These are phyloP conservation scores for Tachysurus vachellii DNA, from an alignment of 2,113 vertebrate species.

Conservation along the genomic window DNA sequence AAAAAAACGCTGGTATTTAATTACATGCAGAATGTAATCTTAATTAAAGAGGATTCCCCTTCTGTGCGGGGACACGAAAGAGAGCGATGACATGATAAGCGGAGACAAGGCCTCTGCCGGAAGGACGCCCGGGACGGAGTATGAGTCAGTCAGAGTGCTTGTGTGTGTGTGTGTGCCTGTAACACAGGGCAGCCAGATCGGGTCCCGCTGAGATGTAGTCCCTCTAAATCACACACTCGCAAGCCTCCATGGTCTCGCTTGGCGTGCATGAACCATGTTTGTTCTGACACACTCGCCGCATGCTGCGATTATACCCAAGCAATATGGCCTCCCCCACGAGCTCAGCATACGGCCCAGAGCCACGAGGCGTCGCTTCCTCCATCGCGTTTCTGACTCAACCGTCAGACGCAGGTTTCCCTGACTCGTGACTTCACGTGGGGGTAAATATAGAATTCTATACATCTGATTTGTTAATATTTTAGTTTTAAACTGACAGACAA, in stretches of 20 bases:
- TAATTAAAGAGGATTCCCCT: conserved; percentile 52
- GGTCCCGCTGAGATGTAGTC: conserved; percentile 41
- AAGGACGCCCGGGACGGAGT: conserved; percentile 33
- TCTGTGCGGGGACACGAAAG: conserved; percentile 31
- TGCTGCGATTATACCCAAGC: conserved; percentile 55
- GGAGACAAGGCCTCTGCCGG: conserved; percentile 36
- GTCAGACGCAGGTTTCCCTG: not conserved
- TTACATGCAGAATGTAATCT: conserved; percentile 45
- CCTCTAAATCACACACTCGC: conserved; percentile 46
- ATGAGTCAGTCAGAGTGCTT: conserved; percentile 34
- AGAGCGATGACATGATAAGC: conserved; percentile 50
- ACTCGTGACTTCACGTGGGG: not conserved
- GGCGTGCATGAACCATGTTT: conserved; percentile 49
- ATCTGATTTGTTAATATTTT: not conserved
- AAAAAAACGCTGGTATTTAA: conserved; percentile 31
- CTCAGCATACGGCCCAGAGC: conserved; percentile 52
- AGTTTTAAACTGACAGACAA: not conserved
- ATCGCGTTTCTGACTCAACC: conserved; percentile 20
- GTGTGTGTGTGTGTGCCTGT: conserved; percentile 2
- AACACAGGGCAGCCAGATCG: conserved; percentile 38
- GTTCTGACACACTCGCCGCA: conserved; percentile 53
- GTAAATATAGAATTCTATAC: not conserved
- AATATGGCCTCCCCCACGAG: conserved; percentile 57
- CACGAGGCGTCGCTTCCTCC: conserved; percentile 23
- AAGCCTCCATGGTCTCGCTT: conserved; percentile 37